Evolutionary conservation across 1,140 invertebrate genomes (phyloP).

Genomic region (Drosophila melanogaster): DNA sequence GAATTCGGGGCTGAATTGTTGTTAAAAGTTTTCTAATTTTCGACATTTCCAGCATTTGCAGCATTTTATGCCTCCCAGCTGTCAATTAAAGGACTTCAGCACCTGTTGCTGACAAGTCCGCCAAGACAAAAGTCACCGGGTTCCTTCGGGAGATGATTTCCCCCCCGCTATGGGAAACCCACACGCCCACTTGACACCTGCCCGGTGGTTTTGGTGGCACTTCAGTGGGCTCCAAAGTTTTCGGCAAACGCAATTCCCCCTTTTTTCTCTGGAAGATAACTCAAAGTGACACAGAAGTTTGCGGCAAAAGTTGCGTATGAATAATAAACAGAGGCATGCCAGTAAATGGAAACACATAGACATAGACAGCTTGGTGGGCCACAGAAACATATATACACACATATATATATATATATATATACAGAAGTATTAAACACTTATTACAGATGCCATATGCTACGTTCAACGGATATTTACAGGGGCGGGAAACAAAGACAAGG

Average conservation of each 20-base stretch:
- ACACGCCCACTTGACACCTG: conserved; percentile 72
- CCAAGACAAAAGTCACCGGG: conserved; percentile 32
- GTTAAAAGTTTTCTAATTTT: conserved; percentile 84
- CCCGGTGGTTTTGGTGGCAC: conserved; percentile 7
- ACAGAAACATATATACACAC: conserved; percentile 9
- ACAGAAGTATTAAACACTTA: conserved; percentile 19
- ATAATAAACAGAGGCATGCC: conserved; percentile 61
- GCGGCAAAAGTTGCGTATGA: conserved; percentile 66
- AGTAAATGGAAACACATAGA: conserved; percentile 24
- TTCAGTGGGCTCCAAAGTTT: conserved; percentile 16
- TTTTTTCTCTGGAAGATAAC: conserved; percentile 35
- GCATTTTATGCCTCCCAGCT: conserved; percentile 79
- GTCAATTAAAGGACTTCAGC: conserved; percentile 78
- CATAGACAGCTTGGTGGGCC: conserved; percentile 8
- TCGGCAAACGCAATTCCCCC: conserved; percentile 3
- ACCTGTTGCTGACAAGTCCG: conserved; percentile 74
- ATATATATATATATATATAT: conserved; percentile 13
- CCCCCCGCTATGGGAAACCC: not conserved
- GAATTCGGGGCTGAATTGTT: conserved; percentile 53
- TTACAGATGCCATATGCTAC: conserved; percentile 19
- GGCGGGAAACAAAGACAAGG: conserved; percentile 10
- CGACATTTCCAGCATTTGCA: conserved; percentile 78
- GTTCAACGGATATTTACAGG: conserved; percentile 18
- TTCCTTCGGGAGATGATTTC: not conserved
- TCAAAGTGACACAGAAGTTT: conserved; percentile 66